phyloP scores from a whole-genome alignment of 2,888 invertebrate species.

The Lacanobia oleracea region DNA sequence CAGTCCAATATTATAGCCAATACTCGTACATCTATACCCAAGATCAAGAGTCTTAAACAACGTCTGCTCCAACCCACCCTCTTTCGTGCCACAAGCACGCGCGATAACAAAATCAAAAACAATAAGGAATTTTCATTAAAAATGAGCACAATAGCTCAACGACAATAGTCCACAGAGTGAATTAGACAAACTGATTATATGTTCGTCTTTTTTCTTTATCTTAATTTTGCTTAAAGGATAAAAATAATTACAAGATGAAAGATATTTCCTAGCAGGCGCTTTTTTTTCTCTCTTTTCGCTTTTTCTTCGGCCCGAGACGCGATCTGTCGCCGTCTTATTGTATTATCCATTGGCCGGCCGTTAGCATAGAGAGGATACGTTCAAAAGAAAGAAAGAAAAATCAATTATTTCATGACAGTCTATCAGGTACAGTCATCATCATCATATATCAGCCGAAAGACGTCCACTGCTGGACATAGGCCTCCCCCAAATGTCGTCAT shows the following conservation, averaged over 20 bases:
- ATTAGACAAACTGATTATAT: conserved; percentile 88
- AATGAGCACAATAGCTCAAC: conserved; percentile 67
- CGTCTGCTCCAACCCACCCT: conserved; percentile 3
- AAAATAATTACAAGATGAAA: conserved; percentile 91
- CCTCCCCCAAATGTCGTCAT: too few species aligned
- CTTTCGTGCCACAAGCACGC: conserved; percentile 55
- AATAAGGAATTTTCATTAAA: conserved; percentile 69
- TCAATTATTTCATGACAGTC: too few species aligned
- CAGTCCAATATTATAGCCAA: conserved; percentile 12
- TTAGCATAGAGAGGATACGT: conserved; percentile 69
- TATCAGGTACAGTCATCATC: too few species aligned
- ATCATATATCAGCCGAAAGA: too few species aligned
- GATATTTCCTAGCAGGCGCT: conserved; percentile 79
- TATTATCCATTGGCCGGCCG: conserved; percentile 81
- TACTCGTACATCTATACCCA: conserved; percentile 27
- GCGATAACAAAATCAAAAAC: conserved; percentile 53
- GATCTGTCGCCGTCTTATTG: conserved; percentile 84
- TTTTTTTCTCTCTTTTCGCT: conserved; percentile 76
- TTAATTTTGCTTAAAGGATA: conserved; percentile 88
- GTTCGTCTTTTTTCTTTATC: conserved; percentile 77
- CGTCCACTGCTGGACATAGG: too few species aligned
- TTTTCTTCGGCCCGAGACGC: conserved; percentile 76
- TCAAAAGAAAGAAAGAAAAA: too few species aligned
- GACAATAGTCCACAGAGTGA: conserved; percentile 73
- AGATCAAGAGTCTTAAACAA: conserved; percentile 26